Evolutionary conservation across 2,888 invertebrate species (phyloP).

Genomic region (Drosophila cracens): DNA sequence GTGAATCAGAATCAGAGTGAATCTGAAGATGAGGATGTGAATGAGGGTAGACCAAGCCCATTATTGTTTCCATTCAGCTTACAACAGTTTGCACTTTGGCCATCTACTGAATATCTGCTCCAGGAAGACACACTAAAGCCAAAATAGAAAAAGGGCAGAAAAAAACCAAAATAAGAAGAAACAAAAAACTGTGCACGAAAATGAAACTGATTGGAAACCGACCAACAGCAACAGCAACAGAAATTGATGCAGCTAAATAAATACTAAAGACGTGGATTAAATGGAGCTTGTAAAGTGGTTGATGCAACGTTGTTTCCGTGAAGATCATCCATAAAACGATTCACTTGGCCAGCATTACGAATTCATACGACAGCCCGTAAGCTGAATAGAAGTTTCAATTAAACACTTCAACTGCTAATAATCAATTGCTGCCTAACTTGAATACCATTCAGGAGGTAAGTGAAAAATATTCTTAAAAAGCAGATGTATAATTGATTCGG

Average conservation of each 20-base stretch:
- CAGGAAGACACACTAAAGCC: constrained; percentile 44
- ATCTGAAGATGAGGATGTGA: constrained; percentile 6
- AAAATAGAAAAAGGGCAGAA: constrained; percentile 56
- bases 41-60: constrained; percentile 63
- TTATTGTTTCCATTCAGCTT: constrained; percentile 83
- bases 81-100: constrained; percentile 83
- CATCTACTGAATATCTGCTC: constrained; percentile 52
- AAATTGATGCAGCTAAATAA: constrained; percentile 60
- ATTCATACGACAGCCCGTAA: neutral
- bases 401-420: neutral
- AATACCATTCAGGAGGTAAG: neutral
- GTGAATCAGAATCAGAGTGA: constrained; percentile 8
- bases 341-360: neutral
- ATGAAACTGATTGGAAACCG: constrained; percentile 71
- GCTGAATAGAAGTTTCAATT: neutral
- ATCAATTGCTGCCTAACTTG: neutral
- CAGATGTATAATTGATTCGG: neutral
- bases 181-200: constrained; percentile 67
- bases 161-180: constrained; percentile 22
- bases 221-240: constrained; percentile 19
- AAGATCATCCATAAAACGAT: neutral
- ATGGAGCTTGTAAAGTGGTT: constrained; percentile 9
- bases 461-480: neutral
- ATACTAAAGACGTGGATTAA: constrained; percentile 26
- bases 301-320: neutral